A percentile compares a stretch with the other conserved stretches of the same genome.
These are phyloP conservation scores for Drosophila tripunctata DNA, from an alignment of 2,888 invertebrate genomes.

Conservation along the genomic window DNA sequence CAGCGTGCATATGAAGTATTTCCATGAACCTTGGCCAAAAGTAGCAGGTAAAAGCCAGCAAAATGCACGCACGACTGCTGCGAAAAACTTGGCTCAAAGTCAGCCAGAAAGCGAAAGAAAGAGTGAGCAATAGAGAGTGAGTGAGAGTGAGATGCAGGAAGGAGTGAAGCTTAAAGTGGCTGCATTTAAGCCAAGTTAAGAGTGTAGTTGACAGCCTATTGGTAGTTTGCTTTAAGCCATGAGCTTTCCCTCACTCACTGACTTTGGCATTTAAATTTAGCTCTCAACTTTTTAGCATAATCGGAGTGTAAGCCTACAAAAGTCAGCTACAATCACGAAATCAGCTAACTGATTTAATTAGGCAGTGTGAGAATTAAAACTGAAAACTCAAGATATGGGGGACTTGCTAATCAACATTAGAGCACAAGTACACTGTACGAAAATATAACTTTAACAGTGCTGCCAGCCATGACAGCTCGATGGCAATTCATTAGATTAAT, in stretches of 20 bases:
- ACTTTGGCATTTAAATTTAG: conserved; percentile 5
- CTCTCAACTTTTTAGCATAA: conserved; percentile 34
- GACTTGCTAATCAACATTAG: too few species aligned
- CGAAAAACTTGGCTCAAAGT: conserved; percentile 13
- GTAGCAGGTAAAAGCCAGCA: conserved; percentile 11
- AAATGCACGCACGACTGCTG: conserved; percentile 36
- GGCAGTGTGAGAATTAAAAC: too few species aligned
- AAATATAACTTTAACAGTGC: neutral
- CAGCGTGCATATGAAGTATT: conserved; percentile 18
- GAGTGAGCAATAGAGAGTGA: neutral
- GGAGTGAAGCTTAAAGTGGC: conserved; percentile 4
- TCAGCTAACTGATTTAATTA: conserved; percentile 58
- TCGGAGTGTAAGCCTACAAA: conserved; percentile 27
- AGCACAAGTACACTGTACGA: neutral
- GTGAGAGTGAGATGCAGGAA: neutral
- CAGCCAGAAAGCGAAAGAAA: too few species aligned
- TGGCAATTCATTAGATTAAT: conserved; percentile 80
- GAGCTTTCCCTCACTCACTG: conserved; percentile 8
- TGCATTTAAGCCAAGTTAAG: conserved; percentile 10
- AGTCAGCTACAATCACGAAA: conserved; percentile 43
- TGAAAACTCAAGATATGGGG: too few species aligned
- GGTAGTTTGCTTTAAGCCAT: conserved; percentile 13
- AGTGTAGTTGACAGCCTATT: conserved; percentile 15
- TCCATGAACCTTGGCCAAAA: conserved; percentile 4
- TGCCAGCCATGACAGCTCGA: conserved; percentile 56